Evolutionary conservation across 2,888 invertebrate species (phyloP).

Genomic region (Malachius bipustulatus): DNA sequence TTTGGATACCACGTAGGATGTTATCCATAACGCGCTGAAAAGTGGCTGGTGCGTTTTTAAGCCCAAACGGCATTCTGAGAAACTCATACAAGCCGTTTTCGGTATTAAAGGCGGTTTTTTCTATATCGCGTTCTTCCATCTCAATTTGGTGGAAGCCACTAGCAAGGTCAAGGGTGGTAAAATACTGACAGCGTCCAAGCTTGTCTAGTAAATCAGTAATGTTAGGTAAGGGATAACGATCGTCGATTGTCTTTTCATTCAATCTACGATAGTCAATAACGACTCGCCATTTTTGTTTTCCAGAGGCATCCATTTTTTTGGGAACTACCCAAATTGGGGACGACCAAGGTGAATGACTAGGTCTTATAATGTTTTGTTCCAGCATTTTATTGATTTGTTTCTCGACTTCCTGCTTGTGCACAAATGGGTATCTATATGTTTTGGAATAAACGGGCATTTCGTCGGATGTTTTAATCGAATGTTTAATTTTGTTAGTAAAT

Average conservation of each 20-base stretch:
- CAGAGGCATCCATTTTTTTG: background rate
- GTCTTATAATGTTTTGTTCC: background rate
- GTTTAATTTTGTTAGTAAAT: background rate
- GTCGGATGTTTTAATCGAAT: background rate
- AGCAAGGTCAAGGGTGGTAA: background rate
- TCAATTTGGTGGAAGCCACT: background rate
- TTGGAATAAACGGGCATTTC: background rate
- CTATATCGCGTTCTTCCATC: background rate
- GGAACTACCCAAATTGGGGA: background rate
- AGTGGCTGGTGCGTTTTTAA: background rate
- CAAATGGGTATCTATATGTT: background rate
- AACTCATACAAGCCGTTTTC: background rate
- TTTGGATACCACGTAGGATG: background rate
- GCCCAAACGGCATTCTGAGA: background rate
- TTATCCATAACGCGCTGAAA: background rate
- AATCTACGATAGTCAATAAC: background rate
- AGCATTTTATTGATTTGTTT: background rate
- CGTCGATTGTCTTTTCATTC: conserved; percentile 1
- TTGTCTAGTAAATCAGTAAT: background rate
- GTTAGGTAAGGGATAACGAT: background rate
- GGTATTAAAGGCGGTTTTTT: background rate
- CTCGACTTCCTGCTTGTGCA: background rate
- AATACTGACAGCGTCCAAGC: background rate
- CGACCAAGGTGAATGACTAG: background rate
- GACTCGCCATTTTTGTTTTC: background rate